Evolutionary conservation across 2,888 invertebrate species (phyloP).

Genomic region (Calliscelio sp.): DNA sequence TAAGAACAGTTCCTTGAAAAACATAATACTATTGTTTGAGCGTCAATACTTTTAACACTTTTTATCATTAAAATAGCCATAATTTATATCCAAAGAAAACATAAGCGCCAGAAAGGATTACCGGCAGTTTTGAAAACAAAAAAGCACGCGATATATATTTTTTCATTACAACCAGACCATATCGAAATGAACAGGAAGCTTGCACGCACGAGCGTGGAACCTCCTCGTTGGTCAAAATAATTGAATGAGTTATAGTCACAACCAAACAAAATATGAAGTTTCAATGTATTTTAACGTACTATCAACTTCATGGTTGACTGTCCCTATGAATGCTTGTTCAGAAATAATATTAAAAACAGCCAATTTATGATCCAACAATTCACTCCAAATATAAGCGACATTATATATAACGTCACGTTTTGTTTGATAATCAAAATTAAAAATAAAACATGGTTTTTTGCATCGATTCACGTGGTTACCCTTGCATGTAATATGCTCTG

Average conservation of each 20-base stretch:
- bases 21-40: too few relatives aligned
- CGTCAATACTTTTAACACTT: too few relatives aligned
- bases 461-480: too few relatives aligned
- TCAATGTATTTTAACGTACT: constrained; percentile 62
- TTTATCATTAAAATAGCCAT: too few relatives aligned
- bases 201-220: constrained; percentile 56
- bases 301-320: constrained; percentile 63
- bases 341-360: constrained; percentile 47
- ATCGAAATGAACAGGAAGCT: constrained; percentile 65
- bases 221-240: constrained; percentile 63
- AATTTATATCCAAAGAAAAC: too few relatives aligned
- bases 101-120: constrained; percentile 19
- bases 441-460: too few relatives aligned
- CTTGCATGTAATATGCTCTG: too few relatives aligned
- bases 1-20: too few relatives aligned
- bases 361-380: constrained; percentile 31
- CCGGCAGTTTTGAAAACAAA: constrained; percentile 44
- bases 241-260: constrained; percentile 68
- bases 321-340: constrained; percentile 31
- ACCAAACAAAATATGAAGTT: constrained; percentile 61
- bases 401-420: constrained; percentile 14
- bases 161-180: constrained; percentile 59
- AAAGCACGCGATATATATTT: constrained; percentile 43
- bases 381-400: neutral
- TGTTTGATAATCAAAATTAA: neutral